Evolutionary conservation across 1,140 invertebrate genomes (phyloP).

Genomic region (Pseudomyrmex concolor): DNA sequence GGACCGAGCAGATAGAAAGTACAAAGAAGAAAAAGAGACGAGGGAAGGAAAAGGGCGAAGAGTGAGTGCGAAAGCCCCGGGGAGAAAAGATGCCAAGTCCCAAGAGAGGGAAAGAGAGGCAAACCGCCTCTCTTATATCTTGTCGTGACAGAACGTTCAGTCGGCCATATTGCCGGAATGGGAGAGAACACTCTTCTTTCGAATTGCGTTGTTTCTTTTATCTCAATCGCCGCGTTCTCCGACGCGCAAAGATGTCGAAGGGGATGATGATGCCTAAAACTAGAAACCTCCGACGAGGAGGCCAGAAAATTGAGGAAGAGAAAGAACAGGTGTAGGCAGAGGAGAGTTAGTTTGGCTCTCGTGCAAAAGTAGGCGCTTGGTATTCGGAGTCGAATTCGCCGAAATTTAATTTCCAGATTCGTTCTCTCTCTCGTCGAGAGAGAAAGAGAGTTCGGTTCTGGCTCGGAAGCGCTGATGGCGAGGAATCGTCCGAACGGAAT

Average conservation of each 20-base stretch:
- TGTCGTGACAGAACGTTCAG: constrained; percentile 65
- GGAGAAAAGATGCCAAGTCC: constrained; percentile 64
- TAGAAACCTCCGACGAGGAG: background rate
- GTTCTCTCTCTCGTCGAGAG: constrained; percentile 25
- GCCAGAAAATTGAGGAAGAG: constrained; percentile 18
- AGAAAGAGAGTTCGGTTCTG: constrained; percentile 18
- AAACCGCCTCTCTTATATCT: constrained; percentile 63
- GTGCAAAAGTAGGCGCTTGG: constrained; percentile 62
- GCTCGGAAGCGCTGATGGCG: background rate
- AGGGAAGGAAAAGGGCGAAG: background rate
- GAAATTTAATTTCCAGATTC: constrained; percentile 78
- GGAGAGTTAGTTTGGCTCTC: constrained; percentile 64
- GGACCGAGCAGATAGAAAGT: constrained; percentile 2
- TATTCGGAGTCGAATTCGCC: constrained; percentile 67
- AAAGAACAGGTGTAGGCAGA: too few relatives aligned
- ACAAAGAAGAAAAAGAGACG: background rate
- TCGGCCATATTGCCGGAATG: constrained; percentile 59
- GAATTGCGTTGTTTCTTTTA: constrained; percentile 4
- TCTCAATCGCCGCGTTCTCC: constrained; percentile 24
- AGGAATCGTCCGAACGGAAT: constrained; percentile 15
- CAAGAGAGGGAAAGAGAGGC: constrained; percentile 23
- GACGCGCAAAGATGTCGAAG: constrained; percentile 6
- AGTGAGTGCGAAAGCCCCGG: background rate
- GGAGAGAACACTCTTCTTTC: background rate
- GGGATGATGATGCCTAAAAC: constrained; percentile 1